Percentiles rank a stretch among this genome's conserved stretches.
Evolutionary conservation across 23 tunicate species (phyloP).

Genomic region (Clavelina lepadiformis): DNA sequence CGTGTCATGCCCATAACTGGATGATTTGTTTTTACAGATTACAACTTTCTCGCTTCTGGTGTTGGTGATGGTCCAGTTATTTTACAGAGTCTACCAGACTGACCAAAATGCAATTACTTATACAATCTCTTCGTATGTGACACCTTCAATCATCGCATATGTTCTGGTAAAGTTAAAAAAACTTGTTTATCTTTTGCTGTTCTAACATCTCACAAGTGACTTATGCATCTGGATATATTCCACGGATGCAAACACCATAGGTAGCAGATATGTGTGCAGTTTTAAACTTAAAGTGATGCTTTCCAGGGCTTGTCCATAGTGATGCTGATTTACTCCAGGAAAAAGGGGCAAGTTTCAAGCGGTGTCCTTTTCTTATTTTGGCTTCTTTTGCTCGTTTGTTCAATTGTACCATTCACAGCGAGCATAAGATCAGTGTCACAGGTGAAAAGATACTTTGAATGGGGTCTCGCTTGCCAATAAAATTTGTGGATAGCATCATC

Average conservation of each 20-base stretch:
- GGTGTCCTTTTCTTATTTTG: constrained; percentile 67
- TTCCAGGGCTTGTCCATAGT: constrained; percentile 24
- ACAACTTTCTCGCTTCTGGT: constrained; percentile 11
- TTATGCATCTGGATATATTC: too few relatives aligned
- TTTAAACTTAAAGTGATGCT: too few relatives aligned
- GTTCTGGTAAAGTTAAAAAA: constrained; percentile 38
- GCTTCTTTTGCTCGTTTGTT: constrained; percentile 33
- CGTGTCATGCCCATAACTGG: background rate
- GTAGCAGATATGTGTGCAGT: too few relatives aligned
- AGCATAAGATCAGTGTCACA: background rate
- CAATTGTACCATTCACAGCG: constrained; percentile 28
- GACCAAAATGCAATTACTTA: constrained; percentile 3
- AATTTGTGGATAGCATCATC: too few relatives aligned
- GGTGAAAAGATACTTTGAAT: background rate
- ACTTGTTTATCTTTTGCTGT: background rate
- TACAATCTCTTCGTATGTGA: constrained; percentile 35
- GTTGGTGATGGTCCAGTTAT: constrained; percentile 13
- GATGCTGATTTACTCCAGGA: constrained; percentile 34
- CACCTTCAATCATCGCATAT: constrained; percentile 55
- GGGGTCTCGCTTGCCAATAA: too few relatives aligned
- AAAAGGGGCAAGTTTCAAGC: constrained; percentile 48
- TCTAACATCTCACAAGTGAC: too few relatives aligned
- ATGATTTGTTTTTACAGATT: constrained; percentile 8
- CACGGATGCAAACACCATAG: too few relatives aligned
- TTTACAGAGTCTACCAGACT: constrained; percentile 22